These are phyloP conservation scores for Pheosia gnoma DNA, from an alignment of 2,888 invertebrate species.

Conservation along the genomic window DNA sequence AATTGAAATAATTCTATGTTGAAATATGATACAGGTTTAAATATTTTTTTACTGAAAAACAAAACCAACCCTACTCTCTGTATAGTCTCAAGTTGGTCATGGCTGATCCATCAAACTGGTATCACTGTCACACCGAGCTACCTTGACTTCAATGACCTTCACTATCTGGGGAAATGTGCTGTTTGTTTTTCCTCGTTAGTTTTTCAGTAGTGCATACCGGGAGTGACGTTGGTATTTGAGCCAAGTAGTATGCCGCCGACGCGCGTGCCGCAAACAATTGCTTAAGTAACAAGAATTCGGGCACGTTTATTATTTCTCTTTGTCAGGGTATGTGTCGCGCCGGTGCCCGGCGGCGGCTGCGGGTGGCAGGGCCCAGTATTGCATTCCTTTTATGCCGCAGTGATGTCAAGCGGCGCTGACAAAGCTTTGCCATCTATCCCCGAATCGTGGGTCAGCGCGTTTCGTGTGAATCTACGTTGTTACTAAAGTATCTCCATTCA, in stretches of 20 bases:
- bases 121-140: too few species aligned
- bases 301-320: constrained; percentile 1
- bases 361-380: background rate
- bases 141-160: too few species aligned
- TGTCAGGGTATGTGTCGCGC: background rate
- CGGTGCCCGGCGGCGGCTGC: background rate
- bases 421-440: background rate
- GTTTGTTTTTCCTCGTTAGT: too few species aligned
- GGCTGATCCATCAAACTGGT: too few species aligned
- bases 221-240: background rate
- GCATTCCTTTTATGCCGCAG: background rate
- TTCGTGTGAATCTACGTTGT: background rate
- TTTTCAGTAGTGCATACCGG: background rate
- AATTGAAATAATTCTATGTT: too few species aligned
- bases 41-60: too few species aligned
- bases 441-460: background rate
- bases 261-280: background rate
- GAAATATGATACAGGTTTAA: too few species aligned
- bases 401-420: background rate
- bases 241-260: background rate
- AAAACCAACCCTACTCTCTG: too few species aligned
- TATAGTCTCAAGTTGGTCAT: too few species aligned
- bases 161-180: too few species aligned
- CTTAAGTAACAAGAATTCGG: background rate
- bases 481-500: background rate